These are phyloP conservation scores for Aporophyla lueneburgensis DNA, from an alignment of 2,888 invertebrate genomes.

Conservation along the genomic window DNA sequence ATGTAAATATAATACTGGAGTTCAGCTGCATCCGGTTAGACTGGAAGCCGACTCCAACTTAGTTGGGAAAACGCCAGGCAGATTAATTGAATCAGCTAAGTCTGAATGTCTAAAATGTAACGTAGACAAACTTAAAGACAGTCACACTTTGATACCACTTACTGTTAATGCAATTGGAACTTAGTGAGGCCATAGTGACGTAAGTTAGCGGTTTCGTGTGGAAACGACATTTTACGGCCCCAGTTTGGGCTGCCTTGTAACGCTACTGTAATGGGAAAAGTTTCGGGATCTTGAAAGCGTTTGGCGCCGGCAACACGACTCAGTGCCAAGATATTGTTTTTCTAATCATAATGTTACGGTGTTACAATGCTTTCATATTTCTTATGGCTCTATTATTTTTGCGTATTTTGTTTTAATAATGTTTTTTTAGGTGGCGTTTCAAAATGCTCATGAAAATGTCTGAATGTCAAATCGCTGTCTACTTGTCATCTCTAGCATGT, in stretches of 20 bases:
- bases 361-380: constrained; percentile 44
- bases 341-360: constrained; percentile 69
- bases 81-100: background rate
- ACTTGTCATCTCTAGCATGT: background rate
- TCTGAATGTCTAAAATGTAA: constrained; percentile 13
- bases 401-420: background rate
- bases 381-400: constrained; percentile 36
- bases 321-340: constrained; percentile 75
- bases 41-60: too few relatives aligned
- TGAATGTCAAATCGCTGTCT: constrained; percentile 35
- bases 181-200: constrained; percentile 25
- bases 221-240: constrained; percentile 68
- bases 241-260: constrained; percentile 66
- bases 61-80: too few relatives aligned
- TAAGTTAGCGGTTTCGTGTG: constrained; percentile 55
- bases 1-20: too few relatives aligned
- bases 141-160: constrained; percentile 20
- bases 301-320: constrained; percentile 70
- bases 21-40: too few relatives aligned
- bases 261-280: constrained; percentile 76
- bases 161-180: constrained; percentile 30
- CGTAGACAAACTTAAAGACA: background rate
- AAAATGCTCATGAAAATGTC: constrained; percentile 2
- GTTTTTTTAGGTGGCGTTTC: background rate
- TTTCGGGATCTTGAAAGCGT: constrained; percentile 72